Evolutionary conservation across 2,888 invertebrate species (phyloP).

Genomic region (Abscondita cerata): DNA sequence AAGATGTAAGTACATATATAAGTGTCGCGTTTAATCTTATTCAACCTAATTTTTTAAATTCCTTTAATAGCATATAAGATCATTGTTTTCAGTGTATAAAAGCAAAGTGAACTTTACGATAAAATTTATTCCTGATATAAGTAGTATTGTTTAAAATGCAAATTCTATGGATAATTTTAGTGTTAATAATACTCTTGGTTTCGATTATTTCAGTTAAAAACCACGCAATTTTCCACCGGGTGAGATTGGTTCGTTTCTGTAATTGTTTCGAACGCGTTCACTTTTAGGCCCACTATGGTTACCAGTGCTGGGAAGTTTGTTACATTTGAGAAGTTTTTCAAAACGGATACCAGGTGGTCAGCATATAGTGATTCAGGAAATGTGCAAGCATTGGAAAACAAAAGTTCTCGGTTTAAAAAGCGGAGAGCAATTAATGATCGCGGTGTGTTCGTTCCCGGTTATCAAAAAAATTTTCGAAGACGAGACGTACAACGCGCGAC

Average conservation of each 20-base stretch:
- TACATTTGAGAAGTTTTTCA: constrained; percentile 52
- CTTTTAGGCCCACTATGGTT: constrained; percentile 58
- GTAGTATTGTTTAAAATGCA: too few relatives aligned
- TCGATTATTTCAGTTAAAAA: too few relatives aligned
- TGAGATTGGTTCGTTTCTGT: background rate
- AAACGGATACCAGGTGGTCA: constrained; percentile 58
- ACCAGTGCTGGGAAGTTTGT: constrained; percentile 58
- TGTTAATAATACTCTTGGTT: too few relatives aligned
- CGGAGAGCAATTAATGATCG: constrained; percentile 62
- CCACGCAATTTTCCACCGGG: constrained; percentile 4
- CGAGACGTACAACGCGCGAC: constrained; percentile 70
- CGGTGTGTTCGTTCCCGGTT: constrained; percentile 62
- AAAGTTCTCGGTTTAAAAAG: constrained; percentile 65
- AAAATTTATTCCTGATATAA: too few relatives aligned
- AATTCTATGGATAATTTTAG: too few relatives aligned
- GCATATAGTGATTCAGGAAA: constrained; percentile 60
- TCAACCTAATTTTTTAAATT: too few relatives aligned
- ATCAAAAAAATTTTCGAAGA: constrained; percentile 63
- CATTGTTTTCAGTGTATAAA: too few relatives aligned
- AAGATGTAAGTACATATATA: too few relatives aligned
- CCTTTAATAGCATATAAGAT: too few relatives aligned
- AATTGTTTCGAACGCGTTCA: background rate
- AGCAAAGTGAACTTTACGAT: too few relatives aligned
- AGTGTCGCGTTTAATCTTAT: too few relatives aligned
- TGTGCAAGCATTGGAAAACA: constrained; percentile 60